These are phyloP conservation scores for Ophioderma brevispina DNA, from an alignment of 35 echinoderm and acorn worm species.

Conservation along the genomic window DNA sequence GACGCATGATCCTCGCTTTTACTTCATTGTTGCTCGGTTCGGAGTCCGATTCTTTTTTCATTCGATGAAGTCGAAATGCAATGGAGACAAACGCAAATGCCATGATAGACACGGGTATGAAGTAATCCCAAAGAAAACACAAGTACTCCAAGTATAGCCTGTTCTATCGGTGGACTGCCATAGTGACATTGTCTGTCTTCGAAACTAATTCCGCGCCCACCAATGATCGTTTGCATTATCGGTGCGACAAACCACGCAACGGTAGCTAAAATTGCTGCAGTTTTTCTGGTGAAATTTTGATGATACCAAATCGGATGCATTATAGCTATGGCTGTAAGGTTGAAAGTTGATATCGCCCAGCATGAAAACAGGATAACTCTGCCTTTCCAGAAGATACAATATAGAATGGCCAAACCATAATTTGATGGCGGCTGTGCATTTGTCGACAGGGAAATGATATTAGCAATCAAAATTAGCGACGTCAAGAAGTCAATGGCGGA, in stretches of 20 bases:
- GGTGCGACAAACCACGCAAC: conserved; percentile 31
- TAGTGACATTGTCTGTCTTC: not conserved
- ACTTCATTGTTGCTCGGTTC: not conserved
- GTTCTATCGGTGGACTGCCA: not conserved
- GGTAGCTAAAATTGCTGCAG: conserved; percentile 48
- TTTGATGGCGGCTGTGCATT: not conserved
- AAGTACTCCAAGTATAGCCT: conserved; percentile 9
- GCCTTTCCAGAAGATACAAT: conserved; percentile 59
- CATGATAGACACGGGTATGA: conserved; percentile 73
- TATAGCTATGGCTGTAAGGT: conserved; percentile 69
- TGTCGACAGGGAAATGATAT: not conserved
- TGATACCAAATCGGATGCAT: conserved; percentile 73
- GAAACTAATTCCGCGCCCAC: not conserved
- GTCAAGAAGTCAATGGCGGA: conserved; percentile 51
- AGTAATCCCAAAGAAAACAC: conserved; percentile 66
- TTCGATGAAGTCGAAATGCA: conserved; percentile 35
- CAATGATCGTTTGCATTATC: not conserved
- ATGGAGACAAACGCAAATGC: conserved; percentile 58
- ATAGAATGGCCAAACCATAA: not conserved
- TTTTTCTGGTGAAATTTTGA: conserved; percentile 28
- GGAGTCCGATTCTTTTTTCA: not conserved
- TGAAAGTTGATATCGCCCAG: conserved; percentile 74
- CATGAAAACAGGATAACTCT: conserved; percentile 43
- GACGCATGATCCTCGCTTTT: not conserved
- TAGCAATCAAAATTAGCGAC: conserved; percentile 35